Evolutionary conservation across 2,113 vertebrate genomes (phyloP).

Genomic region (Pedionomus torquatus): DNA sequence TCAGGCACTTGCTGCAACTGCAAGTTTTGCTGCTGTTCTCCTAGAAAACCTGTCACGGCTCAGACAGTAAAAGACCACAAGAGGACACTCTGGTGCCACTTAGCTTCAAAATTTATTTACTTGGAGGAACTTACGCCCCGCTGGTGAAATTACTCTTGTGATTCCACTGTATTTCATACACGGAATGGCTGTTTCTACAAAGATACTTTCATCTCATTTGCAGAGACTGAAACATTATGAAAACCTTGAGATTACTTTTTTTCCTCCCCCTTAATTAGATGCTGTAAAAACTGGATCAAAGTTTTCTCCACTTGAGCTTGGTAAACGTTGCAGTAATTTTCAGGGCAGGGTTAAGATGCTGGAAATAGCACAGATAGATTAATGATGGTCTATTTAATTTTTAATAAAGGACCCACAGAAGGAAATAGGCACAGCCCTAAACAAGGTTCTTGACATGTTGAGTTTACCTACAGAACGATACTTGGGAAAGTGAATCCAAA

Average conservation of each 20-base stretch:
- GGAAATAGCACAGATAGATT: not conserved
- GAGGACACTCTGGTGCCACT: conserved; percentile 47
- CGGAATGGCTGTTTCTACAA: not conserved
- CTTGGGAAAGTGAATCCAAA: not conserved
- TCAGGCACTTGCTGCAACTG: not conserved
- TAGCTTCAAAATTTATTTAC: not conserved
- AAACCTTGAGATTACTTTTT: not conserved
- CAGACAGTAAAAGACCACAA: conserved; percentile 41
- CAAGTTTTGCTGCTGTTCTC: not conserved
- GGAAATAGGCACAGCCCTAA: not conserved
- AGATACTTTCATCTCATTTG: not conserved
- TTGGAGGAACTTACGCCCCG: not conserved
- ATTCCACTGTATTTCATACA: not conserved
- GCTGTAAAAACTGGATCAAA: not conserved
- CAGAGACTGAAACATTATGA: not conserved
- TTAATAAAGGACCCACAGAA: not conserved
- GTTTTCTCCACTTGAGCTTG: not conserved
- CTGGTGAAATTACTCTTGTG: not conserved
- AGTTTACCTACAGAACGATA: not conserved
- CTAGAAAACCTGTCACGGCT: not conserved
- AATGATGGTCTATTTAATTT: not conserved
- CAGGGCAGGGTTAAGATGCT: not conserved
- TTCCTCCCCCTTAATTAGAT: not conserved
- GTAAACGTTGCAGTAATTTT: not conserved
- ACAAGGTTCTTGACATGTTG: not conserved